phyloP scores from a whole-genome alignment of 2,888 invertebrate species.

The Drosophila testacea region DNA sequence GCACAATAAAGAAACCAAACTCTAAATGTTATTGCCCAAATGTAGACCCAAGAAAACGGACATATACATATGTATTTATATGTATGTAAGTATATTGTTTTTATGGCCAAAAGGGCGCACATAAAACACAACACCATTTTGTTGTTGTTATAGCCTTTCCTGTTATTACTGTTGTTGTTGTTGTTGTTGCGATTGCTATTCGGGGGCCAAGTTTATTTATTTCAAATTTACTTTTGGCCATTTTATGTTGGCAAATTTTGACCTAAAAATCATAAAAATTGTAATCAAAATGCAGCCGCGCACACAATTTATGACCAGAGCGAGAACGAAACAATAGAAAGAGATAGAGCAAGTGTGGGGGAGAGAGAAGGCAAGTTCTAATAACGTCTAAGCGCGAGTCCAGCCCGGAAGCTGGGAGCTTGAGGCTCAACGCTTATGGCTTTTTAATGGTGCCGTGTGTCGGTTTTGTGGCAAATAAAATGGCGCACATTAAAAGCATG shows the following conservation, averaged over 20 bases:
- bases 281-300: slow-evolving; percentile 71
- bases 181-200: slow-evolving; percentile 21
- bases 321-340: slow-evolving; percentile 27
- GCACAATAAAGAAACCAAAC: slow-evolving; percentile 37
- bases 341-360: slow-evolving; percentile 9
- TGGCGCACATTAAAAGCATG: slow-evolving; percentile 78
- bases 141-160: slow-evolving; percentile 29
- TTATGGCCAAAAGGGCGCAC: slow-evolving; percentile 68
- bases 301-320: slow-evolving; percentile 70
- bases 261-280: slow-evolving; percentile 82
- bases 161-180: slow-evolving; percentile 7
- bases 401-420: slow-evolving; percentile 56
- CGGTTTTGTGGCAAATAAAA: slow-evolving; percentile 80
- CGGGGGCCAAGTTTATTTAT: slow-evolving; percentile 64
- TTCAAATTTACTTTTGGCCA: slow-evolving; percentile 79
- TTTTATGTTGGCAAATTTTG: slow-evolving; percentile 81
- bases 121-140: slow-evolving; percentile 68
- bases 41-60: slow-evolving; percentile 6
- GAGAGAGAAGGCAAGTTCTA: slow-evolving; percentile 53
- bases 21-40: slow-evolving; percentile 32
- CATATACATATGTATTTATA: background rate
- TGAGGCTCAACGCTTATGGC: slow-evolving; percentile 77
- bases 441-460: slow-evolving; percentile 81
- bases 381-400: slow-evolving; percentile 72
- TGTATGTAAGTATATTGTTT: slow-evolving; percentile 26